These are phyloP conservation scores for Strigops habroptila DNA, from an alignment of 2,113 vertebrate species.

Conservation along the genomic window DNA sequence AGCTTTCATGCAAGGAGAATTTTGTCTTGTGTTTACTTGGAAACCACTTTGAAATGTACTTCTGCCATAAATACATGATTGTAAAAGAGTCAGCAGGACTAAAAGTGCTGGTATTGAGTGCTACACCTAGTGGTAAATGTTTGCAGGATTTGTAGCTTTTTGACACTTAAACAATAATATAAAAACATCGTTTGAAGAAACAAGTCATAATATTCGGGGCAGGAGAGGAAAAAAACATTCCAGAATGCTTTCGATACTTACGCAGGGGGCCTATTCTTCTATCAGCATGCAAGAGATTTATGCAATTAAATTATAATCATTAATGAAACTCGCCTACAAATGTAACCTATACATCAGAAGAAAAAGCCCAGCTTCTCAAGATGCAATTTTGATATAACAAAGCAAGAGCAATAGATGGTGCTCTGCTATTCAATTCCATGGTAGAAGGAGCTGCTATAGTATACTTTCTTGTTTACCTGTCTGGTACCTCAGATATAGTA, in stretches of 20 bases:
- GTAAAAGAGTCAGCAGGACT: not conserved
- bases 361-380: not conserved
- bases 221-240: not conserved
- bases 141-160: not conserved
- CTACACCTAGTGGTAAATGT: constrained; percentile 39
- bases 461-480: not conserved
- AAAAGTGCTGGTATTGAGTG: not conserved
- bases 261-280: not conserved
- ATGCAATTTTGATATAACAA: not conserved
- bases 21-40: not conserved
- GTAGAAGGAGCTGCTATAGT: not conserved
- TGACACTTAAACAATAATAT: not conserved
- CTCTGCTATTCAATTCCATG: not conserved
- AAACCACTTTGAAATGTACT: not conserved
- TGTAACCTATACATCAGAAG: not conserved
- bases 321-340: not conserved
- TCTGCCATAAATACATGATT: not conserved
- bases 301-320: not conserved
- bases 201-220: not conserved
- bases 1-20: not conserved
- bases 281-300: not conserved
- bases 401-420: not conserved
- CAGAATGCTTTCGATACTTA: not conserved
- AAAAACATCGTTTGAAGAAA: not conserved
- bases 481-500: not conserved